Evolutionary conservation across 1,140 invertebrate species (phyloP).

Genomic region (Goniozus legneri): DNA sequence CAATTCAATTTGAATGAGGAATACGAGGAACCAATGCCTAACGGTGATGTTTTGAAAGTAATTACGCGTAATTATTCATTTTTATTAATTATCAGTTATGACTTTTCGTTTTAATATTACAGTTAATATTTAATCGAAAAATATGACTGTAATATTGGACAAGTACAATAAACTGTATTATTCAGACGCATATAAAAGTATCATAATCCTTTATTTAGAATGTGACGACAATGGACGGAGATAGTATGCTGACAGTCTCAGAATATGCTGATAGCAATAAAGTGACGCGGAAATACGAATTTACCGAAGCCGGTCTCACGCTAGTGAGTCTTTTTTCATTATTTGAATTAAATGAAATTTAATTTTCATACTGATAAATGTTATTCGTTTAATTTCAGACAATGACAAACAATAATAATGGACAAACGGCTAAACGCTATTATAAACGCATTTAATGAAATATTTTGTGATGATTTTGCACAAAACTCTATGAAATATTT

Average conservation of each 20-base stretch:
- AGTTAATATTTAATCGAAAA: neutral
- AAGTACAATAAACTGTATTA: neutral
- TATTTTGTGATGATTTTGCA: neutral
- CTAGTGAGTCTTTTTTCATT: slow-evolving; percentile 52
- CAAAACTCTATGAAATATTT: no score
- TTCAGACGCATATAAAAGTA: neutral
- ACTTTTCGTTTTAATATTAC: slow-evolving; percentile 4
- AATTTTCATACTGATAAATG: slow-evolving; percentile 2
- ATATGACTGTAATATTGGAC: no score
- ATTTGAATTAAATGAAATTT: neutral
- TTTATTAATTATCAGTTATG: no score
- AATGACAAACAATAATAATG: slow-evolving; percentile 37
- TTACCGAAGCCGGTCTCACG: slow-evolving; percentile 56
- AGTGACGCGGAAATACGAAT: slow-evolving; percentile 56
- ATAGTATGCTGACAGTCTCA: slow-evolving; percentile 56
- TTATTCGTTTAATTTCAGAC: slow-evolving; percentile 33
- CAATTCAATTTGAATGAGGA: slow-evolving; percentile 39
- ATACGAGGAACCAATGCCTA: slow-evolving; percentile 44
- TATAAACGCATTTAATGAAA: slow-evolving; percentile 27
- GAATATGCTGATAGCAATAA: slow-evolving; percentile 52
- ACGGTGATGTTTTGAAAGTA: slow-evolving; percentile 42
- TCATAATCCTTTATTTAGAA: slow-evolving; percentile 42
- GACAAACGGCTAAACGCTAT: slow-evolving; percentile 36
- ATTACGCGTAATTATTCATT: slow-evolving; percentile 5
- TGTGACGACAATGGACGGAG: slow-evolving; percentile 52